phyloP scores from a whole-genome alignment of 2,797 vertebrate genomes.

The Dendrocincla tyrannina region DNA sequence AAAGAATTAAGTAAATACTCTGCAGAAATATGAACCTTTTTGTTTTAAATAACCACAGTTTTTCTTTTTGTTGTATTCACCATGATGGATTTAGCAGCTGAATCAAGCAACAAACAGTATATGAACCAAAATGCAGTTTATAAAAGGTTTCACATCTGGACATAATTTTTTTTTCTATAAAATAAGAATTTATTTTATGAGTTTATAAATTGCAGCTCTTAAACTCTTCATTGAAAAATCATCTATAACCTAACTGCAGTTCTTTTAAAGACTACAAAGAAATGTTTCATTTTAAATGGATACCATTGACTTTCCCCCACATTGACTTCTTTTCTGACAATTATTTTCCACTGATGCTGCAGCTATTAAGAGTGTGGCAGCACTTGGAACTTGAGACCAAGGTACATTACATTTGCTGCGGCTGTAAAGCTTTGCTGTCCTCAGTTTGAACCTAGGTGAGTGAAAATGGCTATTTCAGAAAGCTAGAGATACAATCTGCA shows the following conservation, averaged over 20 bases:
- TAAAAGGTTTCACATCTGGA: neutral
- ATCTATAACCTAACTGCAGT: neutral
- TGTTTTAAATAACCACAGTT: neutral
- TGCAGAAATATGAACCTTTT: neutral
- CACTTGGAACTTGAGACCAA: neutral
- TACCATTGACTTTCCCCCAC: neutral
- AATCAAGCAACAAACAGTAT: neutral
- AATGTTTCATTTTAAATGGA: slow-evolving; percentile 17
- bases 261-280: neutral
- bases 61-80: neutral
- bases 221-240: slow-evolving; percentile 8
- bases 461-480: slow-evolving; percentile 35
- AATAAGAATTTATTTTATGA: neutral
- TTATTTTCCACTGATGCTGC: slow-evolving; percentile 20
- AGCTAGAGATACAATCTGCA: slow-evolving; percentile 29
- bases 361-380: slow-evolving; percentile 3
- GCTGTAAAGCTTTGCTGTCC: slow-evolving; percentile 35
- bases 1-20: neutral
- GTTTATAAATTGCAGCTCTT: slow-evolving; percentile 9
- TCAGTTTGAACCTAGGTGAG: slow-evolving; percentile 53
- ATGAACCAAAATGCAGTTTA: neutral
- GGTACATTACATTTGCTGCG: neutral
- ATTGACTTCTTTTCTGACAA: neutral
- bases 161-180: neutral
- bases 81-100: neutral